Conservation (phyloP, 2,888 invertebrate genomes). For the Phengaris alcon region DNA sequence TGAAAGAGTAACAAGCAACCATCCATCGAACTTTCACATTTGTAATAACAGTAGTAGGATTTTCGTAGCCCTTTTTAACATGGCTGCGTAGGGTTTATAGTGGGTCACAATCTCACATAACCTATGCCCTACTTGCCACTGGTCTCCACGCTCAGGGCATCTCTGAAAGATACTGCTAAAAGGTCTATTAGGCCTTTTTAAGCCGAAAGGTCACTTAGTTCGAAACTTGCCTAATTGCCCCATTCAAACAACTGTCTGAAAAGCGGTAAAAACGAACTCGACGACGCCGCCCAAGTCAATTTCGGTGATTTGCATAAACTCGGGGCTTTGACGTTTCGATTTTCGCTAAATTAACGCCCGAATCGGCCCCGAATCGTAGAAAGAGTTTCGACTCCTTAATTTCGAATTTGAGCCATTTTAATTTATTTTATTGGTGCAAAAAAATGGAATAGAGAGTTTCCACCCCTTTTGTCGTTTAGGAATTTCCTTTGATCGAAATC, state of each 20-base stretch:
- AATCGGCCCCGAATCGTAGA: conserved; percentile 51
- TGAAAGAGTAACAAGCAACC: too few species aligned
- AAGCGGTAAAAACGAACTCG: conserved; percentile 54
- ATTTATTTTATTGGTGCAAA: conserved; percentile 30
- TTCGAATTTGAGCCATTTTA: conserved; percentile 57
- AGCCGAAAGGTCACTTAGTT: conserved; percentile 39
- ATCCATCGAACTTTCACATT: too few species aligned
- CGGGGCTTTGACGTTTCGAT: conserved; percentile 74
- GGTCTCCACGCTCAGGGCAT: not conserved
- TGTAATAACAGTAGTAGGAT: too few species aligned
- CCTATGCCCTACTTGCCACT: not conserved
- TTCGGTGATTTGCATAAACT: conserved; percentile 73
- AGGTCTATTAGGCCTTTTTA: not conserved
- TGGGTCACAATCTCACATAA: too few species aligned
- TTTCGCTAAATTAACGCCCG: conserved; percentile 76
- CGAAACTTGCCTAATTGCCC: conserved; percentile 60
- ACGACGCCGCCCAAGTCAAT: conserved; percentile 64
- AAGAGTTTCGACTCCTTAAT: conserved; percentile 67
- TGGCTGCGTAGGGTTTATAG: too few species aligned
- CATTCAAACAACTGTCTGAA: conserved; percentile 64
- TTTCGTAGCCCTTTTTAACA: too few species aligned
- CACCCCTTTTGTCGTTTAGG: conserved; percentile 10
- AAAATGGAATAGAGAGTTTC: conserved; percentile 19
- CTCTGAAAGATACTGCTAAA: not conserved
- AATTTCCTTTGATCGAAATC: not conserved